Evolutionary conservation across 2,888 invertebrate species (phyloP).

Genomic region (Zeuzera pyrina): DNA sequence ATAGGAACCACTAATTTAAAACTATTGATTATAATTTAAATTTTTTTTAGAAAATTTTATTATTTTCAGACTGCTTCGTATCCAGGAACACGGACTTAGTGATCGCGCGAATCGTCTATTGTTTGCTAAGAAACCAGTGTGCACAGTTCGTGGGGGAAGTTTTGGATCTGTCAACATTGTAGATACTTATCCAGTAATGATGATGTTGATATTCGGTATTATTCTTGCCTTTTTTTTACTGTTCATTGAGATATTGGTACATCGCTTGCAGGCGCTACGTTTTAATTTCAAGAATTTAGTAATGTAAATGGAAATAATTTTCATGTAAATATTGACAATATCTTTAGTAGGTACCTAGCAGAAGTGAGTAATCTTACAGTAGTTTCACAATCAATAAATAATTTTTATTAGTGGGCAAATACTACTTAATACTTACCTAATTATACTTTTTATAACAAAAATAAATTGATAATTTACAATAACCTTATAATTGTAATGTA

Average conservation of each 20-base stretch:
- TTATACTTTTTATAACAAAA: too few relatives aligned
- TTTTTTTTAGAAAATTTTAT: constrained; percentile 14
- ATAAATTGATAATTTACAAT: too few relatives aligned
- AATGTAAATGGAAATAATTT: too few relatives aligned
- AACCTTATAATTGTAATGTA: too few relatives aligned
- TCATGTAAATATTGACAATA: too few relatives aligned
- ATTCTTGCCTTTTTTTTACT: constrained; percentile 33
- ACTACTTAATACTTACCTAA: too few relatives aligned
- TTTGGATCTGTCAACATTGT: constrained; percentile 76
- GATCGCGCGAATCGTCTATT: constrained; percentile 65
- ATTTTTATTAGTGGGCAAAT: too few relatives aligned
- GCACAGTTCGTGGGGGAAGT: constrained; percentile 62
- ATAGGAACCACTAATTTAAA: neutral
- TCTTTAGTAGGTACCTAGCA: too few relatives aligned
- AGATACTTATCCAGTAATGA: constrained; percentile 70
- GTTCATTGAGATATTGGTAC: constrained; percentile 34
- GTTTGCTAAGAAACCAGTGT: constrained; percentile 75
- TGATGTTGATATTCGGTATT: constrained; percentile 52
- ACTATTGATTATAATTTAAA: neutral
- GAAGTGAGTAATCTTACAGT: too few relatives aligned
- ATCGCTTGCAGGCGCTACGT: too few relatives aligned
- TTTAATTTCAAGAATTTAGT: too few relatives aligned
- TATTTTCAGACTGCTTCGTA: constrained; percentile 57
- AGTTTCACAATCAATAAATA: too few relatives aligned
- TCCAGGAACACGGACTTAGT: constrained; percentile 75